Evolutionary conservation across 2,888 invertebrate species (phyloP).

Genomic region (Buathra laborator): DNA sequence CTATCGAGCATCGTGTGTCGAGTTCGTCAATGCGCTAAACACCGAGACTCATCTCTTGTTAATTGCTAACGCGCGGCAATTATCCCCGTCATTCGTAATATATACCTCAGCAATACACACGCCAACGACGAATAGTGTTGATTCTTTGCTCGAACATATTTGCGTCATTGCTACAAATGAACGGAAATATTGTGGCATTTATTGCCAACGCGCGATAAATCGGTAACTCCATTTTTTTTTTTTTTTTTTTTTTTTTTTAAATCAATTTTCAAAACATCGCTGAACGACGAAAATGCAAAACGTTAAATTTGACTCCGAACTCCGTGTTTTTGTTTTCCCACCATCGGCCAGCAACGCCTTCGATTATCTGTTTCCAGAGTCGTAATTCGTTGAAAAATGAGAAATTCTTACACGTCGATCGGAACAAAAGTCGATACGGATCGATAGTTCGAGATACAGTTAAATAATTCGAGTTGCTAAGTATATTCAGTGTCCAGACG

Average conservation of each 20-base stretch:
- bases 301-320: not conserved
- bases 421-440: not conserved
- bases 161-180: conserved; percentile 50
- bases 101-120: conserved; percentile 9
- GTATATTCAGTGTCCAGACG: conserved; percentile 11
- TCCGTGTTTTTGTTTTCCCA: conserved; percentile 15
- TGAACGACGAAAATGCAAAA: not conserved
- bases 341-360: too few species aligned
- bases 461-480: conserved; percentile 24
- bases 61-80: conserved; percentile 66
- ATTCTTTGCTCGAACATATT: conserved; percentile 33
- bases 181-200: conserved; percentile 18
- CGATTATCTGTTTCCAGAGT: not conserved
- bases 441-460: conserved; percentile 11
- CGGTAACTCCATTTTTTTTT: not conserved
- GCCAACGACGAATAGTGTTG: conserved; percentile 28
- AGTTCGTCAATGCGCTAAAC: conserved; percentile 49
- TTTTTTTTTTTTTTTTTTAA: not conserved
- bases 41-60: conserved; percentile 54
- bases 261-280: not conserved
- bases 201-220: conserved; percentile 8
- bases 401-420: conserved; percentile 8
- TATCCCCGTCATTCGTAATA: conserved; percentile 59
- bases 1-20: conserved; percentile 46
- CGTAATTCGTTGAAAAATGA: not conserved